These are phyloP conservation scores for Erebia epiphron DNA, from an alignment of 2,888 invertebrate species.

Conservation along the genomic window DNA sequence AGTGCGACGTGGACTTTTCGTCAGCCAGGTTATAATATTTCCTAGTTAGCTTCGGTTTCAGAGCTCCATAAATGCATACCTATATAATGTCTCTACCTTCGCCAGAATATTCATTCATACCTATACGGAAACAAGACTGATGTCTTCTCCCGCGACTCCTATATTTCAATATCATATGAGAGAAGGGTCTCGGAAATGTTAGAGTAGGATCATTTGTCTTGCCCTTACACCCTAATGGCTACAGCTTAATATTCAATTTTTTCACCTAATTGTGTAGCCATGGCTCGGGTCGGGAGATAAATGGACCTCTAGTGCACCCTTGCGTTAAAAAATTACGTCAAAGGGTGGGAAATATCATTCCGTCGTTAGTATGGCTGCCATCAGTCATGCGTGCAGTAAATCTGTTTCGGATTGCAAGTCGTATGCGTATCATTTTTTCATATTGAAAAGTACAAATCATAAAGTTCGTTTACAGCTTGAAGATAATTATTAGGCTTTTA, in stretches of 20 bases:
- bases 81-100: neutral
- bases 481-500: no score
- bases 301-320: slow-evolving; percentile 64
- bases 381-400: slow-evolving; percentile 71
- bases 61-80: neutral
- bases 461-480: no score
- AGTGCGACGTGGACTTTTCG: no score
- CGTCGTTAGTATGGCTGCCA: slow-evolving; percentile 67
- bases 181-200: slow-evolving; percentile 34
- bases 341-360: slow-evolving; percentile 66
- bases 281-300: slow-evolving; percentile 56
- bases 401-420: slow-evolving; percentile 53
- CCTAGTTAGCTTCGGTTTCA: neutral
- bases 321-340: slow-evolving; percentile 66
- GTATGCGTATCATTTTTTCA: neutral
- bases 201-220: slow-evolving; percentile 49
- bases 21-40: neutral
- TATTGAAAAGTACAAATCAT: neutral
- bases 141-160: slow-evolving; percentile 22
- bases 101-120: neutral
- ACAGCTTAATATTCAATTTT: slow-evolving; percentile 62
- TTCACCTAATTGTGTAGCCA: slow-evolving; percentile 59
- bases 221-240: slow-evolving; percentile 50
- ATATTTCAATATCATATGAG: slow-evolving; percentile 37
- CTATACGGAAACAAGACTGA: slow-evolving; percentile 18